Conservation (phyloP, 1,140 invertebrate genomes). For the Xylocopa sonorina region DNA sequence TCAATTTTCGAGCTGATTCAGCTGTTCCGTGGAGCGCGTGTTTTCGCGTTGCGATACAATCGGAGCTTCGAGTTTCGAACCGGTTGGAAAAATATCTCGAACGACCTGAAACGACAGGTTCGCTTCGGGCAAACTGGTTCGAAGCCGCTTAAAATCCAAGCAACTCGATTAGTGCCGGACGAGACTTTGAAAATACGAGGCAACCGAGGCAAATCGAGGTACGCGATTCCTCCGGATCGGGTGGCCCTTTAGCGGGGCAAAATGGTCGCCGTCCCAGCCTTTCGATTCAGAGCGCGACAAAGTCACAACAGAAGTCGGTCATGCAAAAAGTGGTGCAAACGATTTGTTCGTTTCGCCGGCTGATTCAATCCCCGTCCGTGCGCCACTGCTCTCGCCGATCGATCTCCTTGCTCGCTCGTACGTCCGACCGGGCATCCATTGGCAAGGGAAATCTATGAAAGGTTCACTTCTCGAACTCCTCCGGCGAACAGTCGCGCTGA, state of each 20-base stretch:
- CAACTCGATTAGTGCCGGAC: too few species aligned
- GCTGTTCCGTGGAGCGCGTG: background rate
- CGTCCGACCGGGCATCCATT: slow-evolving; percentile 31
- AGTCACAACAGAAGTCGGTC: background rate
- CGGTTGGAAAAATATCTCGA: too few species aligned
- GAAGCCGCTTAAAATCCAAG: too few species aligned
- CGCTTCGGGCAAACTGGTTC: too few species aligned
- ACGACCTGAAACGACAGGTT: too few species aligned
- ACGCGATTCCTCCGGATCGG: background rate
- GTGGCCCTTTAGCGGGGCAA: background rate
- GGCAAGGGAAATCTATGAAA: slow-evolving; percentile 59
- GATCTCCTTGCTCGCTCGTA: slow-evolving; percentile 27
- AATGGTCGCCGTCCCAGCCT: background rate
- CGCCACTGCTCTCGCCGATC: slow-evolving; percentile 37
- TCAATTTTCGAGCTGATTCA: background rate
- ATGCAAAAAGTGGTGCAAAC: slow-evolving; percentile 19
- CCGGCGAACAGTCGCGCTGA: slow-evolving; percentile 20
- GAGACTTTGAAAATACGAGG: too few species aligned
- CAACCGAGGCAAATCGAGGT: too few species aligned
- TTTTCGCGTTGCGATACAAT: too few species aligned
- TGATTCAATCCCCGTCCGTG: slow-evolving; percentile 49
- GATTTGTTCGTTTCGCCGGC: slow-evolving; percentile 13
- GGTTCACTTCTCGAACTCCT: slow-evolving; percentile 37
- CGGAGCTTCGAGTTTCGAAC: too few species aligned
- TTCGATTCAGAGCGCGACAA: background rate